These are phyloP conservation scores for Homalodisca vitripennis DNA, from an alignment of 1,140 invertebrate species.

Conservation along the genomic window DNA sequence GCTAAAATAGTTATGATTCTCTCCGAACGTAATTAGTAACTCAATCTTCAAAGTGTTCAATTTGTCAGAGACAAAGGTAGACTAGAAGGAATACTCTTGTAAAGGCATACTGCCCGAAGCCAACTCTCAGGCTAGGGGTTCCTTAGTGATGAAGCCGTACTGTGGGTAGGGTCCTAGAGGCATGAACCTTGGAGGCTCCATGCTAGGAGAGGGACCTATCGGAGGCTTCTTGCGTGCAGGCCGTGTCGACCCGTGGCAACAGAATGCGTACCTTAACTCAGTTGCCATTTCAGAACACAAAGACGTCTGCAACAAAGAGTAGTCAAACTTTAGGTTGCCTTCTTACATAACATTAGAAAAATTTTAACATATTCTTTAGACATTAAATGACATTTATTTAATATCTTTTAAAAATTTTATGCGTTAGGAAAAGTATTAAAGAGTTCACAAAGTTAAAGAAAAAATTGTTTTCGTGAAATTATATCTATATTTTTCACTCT, in stretches of 20 bases:
- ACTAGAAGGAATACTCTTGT: constrained; percentile 28
- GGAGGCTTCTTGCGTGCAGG: constrained; percentile 49
- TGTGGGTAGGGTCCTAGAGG: constrained; percentile 55
- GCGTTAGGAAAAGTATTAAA: too few relatives aligned
- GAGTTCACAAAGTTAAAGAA: too few relatives aligned
- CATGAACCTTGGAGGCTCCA: constrained; percentile 44
- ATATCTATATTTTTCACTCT: too few relatives aligned
- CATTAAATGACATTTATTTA: not conserved
- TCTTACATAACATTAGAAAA: constrained; percentile 39
- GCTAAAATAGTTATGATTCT: too few relatives aligned
- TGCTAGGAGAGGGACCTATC: constrained; percentile 42
- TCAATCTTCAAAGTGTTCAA: too few relatives aligned
- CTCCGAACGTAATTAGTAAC: too few relatives aligned
- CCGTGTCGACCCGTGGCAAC: constrained; percentile 59
- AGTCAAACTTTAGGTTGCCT: too few relatives aligned
- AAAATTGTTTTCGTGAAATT: too few relatives aligned
- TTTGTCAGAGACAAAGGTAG: too few relatives aligned
- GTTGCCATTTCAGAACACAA: constrained; percentile 66
- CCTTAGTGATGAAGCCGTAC: constrained; percentile 60
- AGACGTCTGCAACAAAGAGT: constrained; percentile 57
- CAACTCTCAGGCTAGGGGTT: constrained; percentile 30
- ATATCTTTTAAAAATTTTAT: not conserved
- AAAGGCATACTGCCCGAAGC: not conserved
- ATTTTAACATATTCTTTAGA: not conserved
- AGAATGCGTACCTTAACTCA: constrained; percentile 66